Conservation (phyloP, 2,113 vertebrate species). For the Asarcornis scutulata region DNA sequence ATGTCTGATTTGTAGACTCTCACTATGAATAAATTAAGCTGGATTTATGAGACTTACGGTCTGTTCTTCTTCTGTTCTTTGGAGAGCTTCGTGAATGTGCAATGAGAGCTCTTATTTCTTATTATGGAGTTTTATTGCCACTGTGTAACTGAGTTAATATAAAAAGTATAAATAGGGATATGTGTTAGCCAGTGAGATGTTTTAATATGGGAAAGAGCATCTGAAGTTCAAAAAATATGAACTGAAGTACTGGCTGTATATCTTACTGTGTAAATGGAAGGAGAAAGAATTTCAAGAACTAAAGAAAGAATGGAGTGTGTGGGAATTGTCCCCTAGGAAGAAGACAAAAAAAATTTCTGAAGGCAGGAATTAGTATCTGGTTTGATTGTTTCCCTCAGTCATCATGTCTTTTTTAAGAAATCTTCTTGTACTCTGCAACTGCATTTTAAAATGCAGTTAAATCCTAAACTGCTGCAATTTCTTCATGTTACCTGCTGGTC, state of each 20-base stretch:
- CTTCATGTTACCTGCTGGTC: background rate
- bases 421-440: background rate
- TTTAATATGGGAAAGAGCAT: conserved; percentile 31
- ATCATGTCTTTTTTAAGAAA: background rate
- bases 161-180: conserved; percentile 48
- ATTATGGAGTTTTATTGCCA: conserved; percentile 29
- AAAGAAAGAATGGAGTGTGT: background rate
- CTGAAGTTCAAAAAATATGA: conserved; percentile 35
- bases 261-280: background rate
- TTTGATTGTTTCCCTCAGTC: background rate
- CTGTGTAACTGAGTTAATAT: conserved; percentile 30
- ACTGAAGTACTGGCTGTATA: background rate
- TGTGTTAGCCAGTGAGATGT: conserved; percentile 5
- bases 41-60: conserved; percentile 38
- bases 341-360: background rate
- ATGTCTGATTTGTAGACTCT: conserved; percentile 15
- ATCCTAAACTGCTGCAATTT: background rate
- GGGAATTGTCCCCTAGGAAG: background rate
- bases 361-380: background rate
- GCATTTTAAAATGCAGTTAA: background rate
- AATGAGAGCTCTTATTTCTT: conserved; percentile 54
- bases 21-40: conserved; percentile 60
- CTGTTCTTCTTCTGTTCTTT: conserved; percentile 41
- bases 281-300: background rate
- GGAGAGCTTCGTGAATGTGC: conserved; percentile 30